Percentiles rank a stretch among this genome's conserved stretches.
Conservation (phyloP, 2,888 invertebrate species). For the Plagodis pulveraria region DNA sequence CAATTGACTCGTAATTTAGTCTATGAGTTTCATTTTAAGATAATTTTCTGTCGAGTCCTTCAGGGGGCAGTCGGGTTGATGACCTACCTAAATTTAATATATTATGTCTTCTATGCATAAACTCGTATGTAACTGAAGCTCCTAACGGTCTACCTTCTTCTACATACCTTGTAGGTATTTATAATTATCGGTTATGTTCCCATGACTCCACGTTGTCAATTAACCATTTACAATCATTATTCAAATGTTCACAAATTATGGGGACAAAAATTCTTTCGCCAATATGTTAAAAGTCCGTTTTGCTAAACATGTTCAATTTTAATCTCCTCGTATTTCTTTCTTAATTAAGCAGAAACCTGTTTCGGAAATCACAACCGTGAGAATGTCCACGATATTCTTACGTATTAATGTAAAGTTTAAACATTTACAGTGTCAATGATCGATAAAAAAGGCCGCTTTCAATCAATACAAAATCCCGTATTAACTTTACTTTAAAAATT, state of each 20-base stretch:
- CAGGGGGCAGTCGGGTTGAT: too few relatives aligned
- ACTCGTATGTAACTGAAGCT: too few relatives aligned
- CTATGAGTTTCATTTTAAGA: too few relatives aligned
- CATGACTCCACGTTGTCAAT: conserved; percentile 13
- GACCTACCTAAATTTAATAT: too few relatives aligned
- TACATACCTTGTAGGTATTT: neutral
- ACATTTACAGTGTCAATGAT: conserved; percentile 9
- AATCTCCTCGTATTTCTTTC: conserved; percentile 25
- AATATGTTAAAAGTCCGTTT: conserved; percentile 19
- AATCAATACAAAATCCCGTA: neutral
- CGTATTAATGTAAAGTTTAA: conserved; percentile 14
- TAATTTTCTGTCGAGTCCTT: too few relatives aligned
- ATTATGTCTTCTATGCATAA: too few relatives aligned
- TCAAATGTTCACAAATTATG: conserved; percentile 20
- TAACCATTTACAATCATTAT: conserved; percentile 15
- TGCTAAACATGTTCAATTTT: conserved; percentile 24
- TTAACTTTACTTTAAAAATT: neutral
- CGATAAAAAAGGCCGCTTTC: conserved; percentile 5
- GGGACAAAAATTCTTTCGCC: conserved; percentile 24
- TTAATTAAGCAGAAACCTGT: conserved; percentile 27
- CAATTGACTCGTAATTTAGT: too few relatives aligned
- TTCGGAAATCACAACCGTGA: conserved; percentile 21
- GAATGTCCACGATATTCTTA: conserved; percentile 21
- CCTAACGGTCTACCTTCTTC: too few relatives aligned
- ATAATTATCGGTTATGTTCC: conserved; percentile 9